Evolutionary conservation across 2,113 vertebrate genomes (phyloP).

Genomic region (Cyanoliseus patagonus): DNA sequence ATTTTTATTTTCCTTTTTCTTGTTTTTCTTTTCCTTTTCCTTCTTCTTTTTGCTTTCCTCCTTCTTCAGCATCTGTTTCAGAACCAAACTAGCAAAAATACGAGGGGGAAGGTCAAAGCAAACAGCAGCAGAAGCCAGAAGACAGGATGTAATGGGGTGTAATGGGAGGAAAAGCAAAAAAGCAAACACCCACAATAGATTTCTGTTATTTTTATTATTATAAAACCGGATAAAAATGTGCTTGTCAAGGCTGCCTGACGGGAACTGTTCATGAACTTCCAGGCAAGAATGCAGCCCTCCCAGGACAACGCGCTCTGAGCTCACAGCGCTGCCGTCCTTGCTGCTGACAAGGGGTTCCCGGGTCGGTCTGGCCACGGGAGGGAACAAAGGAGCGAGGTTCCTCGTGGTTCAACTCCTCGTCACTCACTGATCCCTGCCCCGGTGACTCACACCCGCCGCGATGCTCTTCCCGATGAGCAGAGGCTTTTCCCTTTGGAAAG

Average conservation of each 20-base stretch:
- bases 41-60: neutral
- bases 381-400: neutral
- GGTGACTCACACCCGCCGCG: neutral
- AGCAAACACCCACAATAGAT: neutral
- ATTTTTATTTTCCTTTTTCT: neutral
- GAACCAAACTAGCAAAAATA: neutral
- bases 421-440: neutral
- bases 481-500: neutral
- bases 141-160: neutral
- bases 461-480: constrained; percentile 22
- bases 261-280: neutral
- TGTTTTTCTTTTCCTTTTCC: neutral
- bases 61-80: neutral
- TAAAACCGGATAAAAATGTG: neutral
- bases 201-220: neutral
- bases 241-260: neutral
- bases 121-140: neutral
- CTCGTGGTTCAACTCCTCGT: neutral
- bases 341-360: neutral
- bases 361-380: neutral
- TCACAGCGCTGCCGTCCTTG: neutral
- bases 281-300: neutral
- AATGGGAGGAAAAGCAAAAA: neutral
- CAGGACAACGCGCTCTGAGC: neutral
- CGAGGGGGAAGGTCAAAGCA: neutral